Percentiles rank a stretch among this genome's conserved stretches.
phyloP scores from a whole-genome alignment of 2,113 vertebrate genomes.

The Acrocephalus arundinaceus region DNA sequence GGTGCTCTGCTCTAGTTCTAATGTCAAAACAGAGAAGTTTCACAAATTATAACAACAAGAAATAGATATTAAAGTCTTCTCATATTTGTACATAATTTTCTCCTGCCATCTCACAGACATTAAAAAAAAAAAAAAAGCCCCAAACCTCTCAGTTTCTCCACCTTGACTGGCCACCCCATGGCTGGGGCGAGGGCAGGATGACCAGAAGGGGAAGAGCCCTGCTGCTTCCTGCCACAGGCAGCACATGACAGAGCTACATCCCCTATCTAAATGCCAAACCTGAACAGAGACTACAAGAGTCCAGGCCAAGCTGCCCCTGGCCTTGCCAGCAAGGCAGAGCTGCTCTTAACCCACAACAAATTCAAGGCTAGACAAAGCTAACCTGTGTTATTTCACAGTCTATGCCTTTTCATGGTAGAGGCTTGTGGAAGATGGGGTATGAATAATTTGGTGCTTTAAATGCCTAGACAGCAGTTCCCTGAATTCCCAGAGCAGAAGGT shows the following conservation, averaged over 20 bases:
- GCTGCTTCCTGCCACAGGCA: not conserved
- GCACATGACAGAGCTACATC: not conserved
- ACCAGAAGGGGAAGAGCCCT: not conserved
- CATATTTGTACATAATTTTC: not conserved
- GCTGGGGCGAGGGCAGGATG: fast-evolving
- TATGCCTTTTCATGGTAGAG: not conserved
- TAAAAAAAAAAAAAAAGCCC: no score
- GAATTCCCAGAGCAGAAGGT: not conserved
- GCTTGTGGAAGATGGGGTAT: not conserved
- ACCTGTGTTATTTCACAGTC: not conserved
- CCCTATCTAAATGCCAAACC: not conserved
- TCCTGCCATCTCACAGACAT: not conserved
- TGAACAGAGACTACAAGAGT: not conserved
- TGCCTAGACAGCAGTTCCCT: not conserved
- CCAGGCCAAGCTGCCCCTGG: not conserved
- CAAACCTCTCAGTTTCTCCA: not conserved
- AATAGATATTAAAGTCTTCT: not conserved
- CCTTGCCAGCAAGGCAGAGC: not conserved
- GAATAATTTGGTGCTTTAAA: not conserved
- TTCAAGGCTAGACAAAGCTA: not conserved
- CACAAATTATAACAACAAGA: not conserved
- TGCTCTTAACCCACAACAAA: not conserved
- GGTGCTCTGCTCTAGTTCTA: not conserved
- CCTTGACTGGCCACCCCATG: not conserved
- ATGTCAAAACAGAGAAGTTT: not conserved